These are phyloP conservation scores for Drosophila cognata DNA, from an alignment of 2,888 invertebrate genomes.

Conservation along the genomic window DNA sequence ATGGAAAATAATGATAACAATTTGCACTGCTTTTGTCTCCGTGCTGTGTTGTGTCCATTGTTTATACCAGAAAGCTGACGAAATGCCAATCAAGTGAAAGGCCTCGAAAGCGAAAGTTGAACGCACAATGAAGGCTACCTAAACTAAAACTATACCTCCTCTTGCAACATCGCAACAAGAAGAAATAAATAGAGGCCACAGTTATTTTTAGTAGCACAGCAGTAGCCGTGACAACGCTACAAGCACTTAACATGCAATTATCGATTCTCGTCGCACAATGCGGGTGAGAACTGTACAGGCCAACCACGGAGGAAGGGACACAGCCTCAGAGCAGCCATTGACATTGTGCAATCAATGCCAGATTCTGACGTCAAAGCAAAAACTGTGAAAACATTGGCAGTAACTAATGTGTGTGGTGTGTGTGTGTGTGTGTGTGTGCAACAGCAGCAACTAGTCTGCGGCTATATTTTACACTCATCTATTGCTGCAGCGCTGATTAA, in stretches of 20 bases:
- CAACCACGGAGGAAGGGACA: slow-evolving; percentile 15
- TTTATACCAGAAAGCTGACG: slow-evolving; percentile 12
- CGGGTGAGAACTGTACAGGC: slow-evolving; percentile 42
- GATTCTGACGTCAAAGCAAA: slow-evolving; percentile 46
- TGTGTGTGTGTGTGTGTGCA: background rate
- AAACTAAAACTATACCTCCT: background rate
- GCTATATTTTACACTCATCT: slow-evolving; percentile 6
- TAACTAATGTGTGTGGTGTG: background rate
- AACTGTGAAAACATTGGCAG: slow-evolving; percentile 16
- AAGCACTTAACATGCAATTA: slow-evolving; percentile 65
- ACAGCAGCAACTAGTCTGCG: background rate
- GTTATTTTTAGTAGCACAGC: slow-evolving; percentile 16
- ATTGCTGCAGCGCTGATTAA: slow-evolving; percentile 12
- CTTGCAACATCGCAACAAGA: slow-evolving; percentile 3
- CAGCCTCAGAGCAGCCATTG: slow-evolving; percentile 19
- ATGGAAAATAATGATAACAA: slow-evolving; percentile 19
- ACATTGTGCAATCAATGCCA: slow-evolving; percentile 49
- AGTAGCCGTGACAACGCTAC: slow-evolving; percentile 34
- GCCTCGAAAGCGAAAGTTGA: slow-evolving; percentile 44
- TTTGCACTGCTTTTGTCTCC: slow-evolving; percentile 21
- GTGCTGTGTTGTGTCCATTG: slow-evolving; percentile 10
- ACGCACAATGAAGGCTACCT: slow-evolving; percentile 1
- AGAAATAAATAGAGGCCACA: slow-evolving; percentile 2
- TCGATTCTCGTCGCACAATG: slow-evolving; percentile 60
- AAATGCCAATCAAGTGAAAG: slow-evolving; percentile 55